These are phyloP conservation scores for Morone saxatilis DNA, from an alignment of 2,113 vertebrate genomes.

Conservation along the genomic window DNA sequence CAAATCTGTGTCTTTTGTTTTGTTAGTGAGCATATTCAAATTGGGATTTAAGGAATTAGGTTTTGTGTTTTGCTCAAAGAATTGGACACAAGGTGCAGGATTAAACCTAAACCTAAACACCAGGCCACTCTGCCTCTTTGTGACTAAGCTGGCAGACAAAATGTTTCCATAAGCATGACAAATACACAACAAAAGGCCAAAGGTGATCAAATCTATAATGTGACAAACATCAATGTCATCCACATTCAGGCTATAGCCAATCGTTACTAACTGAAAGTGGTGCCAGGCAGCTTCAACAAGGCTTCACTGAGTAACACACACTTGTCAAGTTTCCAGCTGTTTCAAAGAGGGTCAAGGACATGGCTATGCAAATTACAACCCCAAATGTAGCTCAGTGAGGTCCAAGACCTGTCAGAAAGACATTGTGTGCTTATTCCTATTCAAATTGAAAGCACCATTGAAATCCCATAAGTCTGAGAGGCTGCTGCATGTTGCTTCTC, in stretches of 20 bases:
- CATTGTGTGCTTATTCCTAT: slow-evolving; percentile 24
- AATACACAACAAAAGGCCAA: slow-evolving; percentile 20
- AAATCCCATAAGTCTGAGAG: slow-evolving; percentile 31
- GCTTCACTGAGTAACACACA: slow-evolving; percentile 24
- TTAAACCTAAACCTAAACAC: slow-evolving; percentile 23
- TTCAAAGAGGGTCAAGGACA: slow-evolving; percentile 60
- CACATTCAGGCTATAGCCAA: slow-evolving; percentile 8
- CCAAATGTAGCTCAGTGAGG: slow-evolving; percentile 11
- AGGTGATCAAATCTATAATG: slow-evolving; percentile 21
- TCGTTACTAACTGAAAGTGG: background rate
- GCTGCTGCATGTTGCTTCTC: slow-evolving; percentile 44
- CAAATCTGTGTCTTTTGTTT: background rate
- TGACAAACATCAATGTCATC: slow-evolving; percentile 29
- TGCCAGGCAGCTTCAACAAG: slow-evolving; percentile 11
- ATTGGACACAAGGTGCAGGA: background rate
- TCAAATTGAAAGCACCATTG: slow-evolving; percentile 10
- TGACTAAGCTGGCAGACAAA: slow-evolving; percentile 25
- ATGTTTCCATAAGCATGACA: slow-evolving; percentile 24
- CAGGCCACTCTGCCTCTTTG: background rate
- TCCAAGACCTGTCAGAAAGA: background rate
- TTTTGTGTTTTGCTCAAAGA: slow-evolving; percentile 8
- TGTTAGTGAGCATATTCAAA: background rate
- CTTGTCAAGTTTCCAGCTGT: slow-evolving; percentile 40
- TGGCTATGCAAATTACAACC: slow-evolving; percentile 13
- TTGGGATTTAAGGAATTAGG: background rate